Conservation (phyloP, 2,888 invertebrate genomes). For the Scaptomyza parva region DNA sequence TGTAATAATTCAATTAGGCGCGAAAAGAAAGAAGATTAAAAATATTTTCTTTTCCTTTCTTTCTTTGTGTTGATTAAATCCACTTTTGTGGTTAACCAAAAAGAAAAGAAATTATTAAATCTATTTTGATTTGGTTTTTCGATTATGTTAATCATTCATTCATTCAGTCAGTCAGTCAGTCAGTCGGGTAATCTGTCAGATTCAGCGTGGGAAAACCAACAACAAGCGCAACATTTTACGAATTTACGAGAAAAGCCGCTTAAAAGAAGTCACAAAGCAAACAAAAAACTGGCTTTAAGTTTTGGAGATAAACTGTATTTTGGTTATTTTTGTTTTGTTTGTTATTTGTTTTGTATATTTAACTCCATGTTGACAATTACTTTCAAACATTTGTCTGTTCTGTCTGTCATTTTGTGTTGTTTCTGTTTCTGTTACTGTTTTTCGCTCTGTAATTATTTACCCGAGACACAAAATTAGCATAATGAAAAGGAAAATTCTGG, state of each 20-base stretch:
- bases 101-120: constrained; percentile 33
- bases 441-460: constrained; percentile 36
- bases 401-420: constrained; percentile 17
- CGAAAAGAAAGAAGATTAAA: background rate
- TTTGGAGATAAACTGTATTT: constrained; percentile 12
- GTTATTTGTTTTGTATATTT: constrained; percentile 11
- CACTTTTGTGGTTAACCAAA: constrained; percentile 35
- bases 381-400: constrained; percentile 27
- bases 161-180: constrained; percentile 2
- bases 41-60: background rate
- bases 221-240: constrained; percentile 11
- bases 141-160: constrained; percentile 58
- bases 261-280: constrained; percentile 16
- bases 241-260: constrained; percentile 47
- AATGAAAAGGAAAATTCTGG: constrained; percentile 50
- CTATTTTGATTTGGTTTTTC: constrained; percentile 27
- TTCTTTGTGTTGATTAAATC: constrained; percentile 13
- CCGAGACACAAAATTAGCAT: constrained; percentile 30
- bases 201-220: constrained; percentile 49
- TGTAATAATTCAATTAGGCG: constrained; percentile 41
- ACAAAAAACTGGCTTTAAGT: constrained; percentile 22
- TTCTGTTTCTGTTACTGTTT: too few species aligned
- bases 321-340: constrained; percentile 1
- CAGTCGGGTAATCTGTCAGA: background rate
- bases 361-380: constrained; percentile 40